These are phyloP conservation scores for Halocaridina rubra DNA, from an alignment of 2,888 invertebrate species.

Conservation along the genomic window DNA sequence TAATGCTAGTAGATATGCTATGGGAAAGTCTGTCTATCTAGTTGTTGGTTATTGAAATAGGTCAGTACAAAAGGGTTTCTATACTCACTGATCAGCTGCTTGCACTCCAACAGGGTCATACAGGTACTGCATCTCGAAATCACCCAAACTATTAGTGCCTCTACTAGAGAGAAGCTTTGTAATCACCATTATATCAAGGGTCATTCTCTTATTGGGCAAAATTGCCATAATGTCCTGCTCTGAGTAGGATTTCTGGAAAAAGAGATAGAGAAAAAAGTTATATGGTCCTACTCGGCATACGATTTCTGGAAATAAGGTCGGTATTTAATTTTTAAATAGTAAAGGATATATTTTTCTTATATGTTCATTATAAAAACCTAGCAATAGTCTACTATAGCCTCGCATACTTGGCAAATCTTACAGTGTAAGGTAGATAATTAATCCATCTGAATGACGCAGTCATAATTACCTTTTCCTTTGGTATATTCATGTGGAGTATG, in stretches of 20 bases:
- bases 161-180: conserved; percentile 69
- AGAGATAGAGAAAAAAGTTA: too few relatives aligned
- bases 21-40: neutral
- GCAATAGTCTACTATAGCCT: too few relatives aligned
- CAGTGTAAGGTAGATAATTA: too few relatives aligned
- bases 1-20: neutral
- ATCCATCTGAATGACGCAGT: too few relatives aligned
- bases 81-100: conserved; percentile 67
- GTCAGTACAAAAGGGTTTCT: neutral
- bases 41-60: neutral
- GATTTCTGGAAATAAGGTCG: too few relatives aligned
- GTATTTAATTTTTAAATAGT: too few relatives aligned
- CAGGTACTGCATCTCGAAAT: conserved; percentile 70
- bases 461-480: conserved; percentile 65
- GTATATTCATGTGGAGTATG: conserved; percentile 65
- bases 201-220: conserved; percentile 68
- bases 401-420: too few relatives aligned
- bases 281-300: too few relatives aligned
- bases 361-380: too few relatives aligned
- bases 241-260: conserved; percentile 65
- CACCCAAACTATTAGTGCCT: conserved; percentile 69
- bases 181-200: conserved; percentile 69
- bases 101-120: conserved; percentile 67
- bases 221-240: conserved; percentile 67
- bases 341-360: too few relatives aligned